Evolutionary conservation across 92 coral and sea anemone species (phyloP), one percentile per base, ranked within the genome.

Genomic region (Pocillopora grandis): DNA sequence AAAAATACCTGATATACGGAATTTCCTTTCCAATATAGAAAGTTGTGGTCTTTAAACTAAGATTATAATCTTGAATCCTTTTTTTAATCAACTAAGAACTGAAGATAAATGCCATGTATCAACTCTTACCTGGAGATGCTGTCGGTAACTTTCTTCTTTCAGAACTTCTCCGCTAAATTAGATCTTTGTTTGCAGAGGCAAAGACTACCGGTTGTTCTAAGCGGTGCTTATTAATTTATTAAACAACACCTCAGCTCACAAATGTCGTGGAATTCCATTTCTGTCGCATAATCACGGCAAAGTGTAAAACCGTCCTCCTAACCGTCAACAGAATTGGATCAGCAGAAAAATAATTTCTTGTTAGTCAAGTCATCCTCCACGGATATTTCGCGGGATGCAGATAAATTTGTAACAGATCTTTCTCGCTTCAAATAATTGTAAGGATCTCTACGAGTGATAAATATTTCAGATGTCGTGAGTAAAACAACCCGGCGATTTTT

Each of bases 261-360:
- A 52, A 73, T 83, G 73, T 52, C 80, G 68, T 62, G 66, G 63
- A 62, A 83, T 83, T 83, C 86, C 86, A 62, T 62, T 83, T 83
- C 63, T 83, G 80, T 83, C 80, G 86, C 86, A 83, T 83, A 83
- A 83, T 83, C 63, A 55, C 55, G 64, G 75, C 86, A 62, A 81
- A 63, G 86, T 74, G 86, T 63, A 17, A 83, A 73, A 74, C 31
- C 74, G 80, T 27, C 8, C 10, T 10, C 5, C 23, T 1, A 55
- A 3, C 65, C 69, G 76, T 69, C 68, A 80, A 68, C 20, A 68
- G 17, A 2, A 23, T 78, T 78, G 20, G 35, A 71, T 81, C 66
- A 58, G 85, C 69, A 37, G n/a, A 12, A 5, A 71, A 59, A 81
- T 58, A 18, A 31, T 62, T 16, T 23, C 52, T 3, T 4, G 12